Evolutionary conservation across 2,888 invertebrate genomes (phyloP).

Genomic region (Lordiphosa andalusiaca): DNA sequence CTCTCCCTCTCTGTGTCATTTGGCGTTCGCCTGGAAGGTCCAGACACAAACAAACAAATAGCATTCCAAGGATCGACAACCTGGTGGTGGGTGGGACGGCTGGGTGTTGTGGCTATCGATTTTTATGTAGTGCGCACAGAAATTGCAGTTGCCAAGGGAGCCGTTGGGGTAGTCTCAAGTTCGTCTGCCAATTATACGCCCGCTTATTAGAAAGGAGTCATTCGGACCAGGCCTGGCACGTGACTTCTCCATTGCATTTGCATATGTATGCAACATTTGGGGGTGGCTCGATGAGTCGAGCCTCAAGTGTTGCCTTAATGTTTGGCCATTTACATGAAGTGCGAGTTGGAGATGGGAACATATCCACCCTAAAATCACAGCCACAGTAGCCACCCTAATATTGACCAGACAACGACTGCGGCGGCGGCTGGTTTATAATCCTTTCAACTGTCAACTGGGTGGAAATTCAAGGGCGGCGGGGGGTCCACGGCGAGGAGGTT

Average conservation of each 20-base stretch:
- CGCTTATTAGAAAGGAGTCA: constrained; percentile 59
- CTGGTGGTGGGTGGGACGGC: constrained; percentile 28
- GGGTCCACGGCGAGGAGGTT: background rate
- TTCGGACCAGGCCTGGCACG: constrained; percentile 47
- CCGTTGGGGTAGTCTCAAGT: constrained; percentile 71
- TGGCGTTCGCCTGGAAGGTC: constrained; percentile 20
- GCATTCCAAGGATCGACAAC: constrained; percentile 69
- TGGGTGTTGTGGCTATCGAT: constrained; percentile 55
- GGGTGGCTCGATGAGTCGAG: constrained; percentile 46
- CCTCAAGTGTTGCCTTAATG: constrained; percentile 66
- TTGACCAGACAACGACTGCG: constrained; percentile 43
- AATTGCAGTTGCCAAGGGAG: constrained; percentile 39
- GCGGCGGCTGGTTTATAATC: constrained; percentile 57
- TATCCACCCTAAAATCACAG: constrained; percentile 62
- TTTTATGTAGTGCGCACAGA: constrained; percentile 33
- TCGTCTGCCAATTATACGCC: constrained; percentile 73
- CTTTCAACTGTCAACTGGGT: constrained; percentile 42
- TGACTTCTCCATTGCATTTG: constrained; percentile 71
- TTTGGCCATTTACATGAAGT: constrained; percentile 60
- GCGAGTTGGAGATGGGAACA: constrained; percentile 17
- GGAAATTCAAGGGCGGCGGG: constrained; percentile 39
- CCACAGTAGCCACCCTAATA: constrained; percentile 21
- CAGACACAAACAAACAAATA: constrained; percentile 40
- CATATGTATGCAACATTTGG: constrained; percentile 30
- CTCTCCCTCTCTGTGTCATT: background rate